These are phyloP conservation scores for Catharus minimus DNA, from an alignment of 2,113 vertebrate genomes.

Conservation along the genomic window DNA sequence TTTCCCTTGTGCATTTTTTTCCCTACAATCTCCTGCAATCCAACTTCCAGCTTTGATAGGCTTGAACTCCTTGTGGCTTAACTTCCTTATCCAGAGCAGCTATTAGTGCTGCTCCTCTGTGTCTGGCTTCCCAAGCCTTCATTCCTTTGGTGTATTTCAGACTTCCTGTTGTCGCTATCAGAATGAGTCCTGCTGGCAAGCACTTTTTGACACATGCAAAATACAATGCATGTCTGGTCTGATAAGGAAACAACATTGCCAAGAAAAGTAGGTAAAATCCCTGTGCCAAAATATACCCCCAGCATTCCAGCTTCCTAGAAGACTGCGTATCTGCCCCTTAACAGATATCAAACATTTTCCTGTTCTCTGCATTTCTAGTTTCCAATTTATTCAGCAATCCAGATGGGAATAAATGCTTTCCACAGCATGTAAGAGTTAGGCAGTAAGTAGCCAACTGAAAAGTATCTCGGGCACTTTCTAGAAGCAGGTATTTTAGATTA, in stretches of 20 bases:
- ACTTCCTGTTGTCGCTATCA: constrained; percentile 35
- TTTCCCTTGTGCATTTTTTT: rapidly evolving
- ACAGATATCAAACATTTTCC: constrained; percentile 35
- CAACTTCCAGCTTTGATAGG: background rate
- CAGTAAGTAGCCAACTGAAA: constrained; percentile 42
- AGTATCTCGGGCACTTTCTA: constrained; percentile 32
- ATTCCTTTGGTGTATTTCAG: constrained; percentile 31
- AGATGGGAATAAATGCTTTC: constrained; percentile 50
- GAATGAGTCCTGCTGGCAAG: background rate
- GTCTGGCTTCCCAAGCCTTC: background rate
- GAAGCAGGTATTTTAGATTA: constrained; percentile 52
- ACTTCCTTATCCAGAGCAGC: background rate
- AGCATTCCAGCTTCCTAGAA: constrained; percentile 14
- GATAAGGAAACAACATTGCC: background rate
- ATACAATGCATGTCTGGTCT: constrained; percentile 1
- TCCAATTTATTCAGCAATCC: constrained; percentile 43
- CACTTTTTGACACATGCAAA: constrained; percentile 24
- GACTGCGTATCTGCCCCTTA: background rate
- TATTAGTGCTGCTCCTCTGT: background rate
- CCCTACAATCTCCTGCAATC: background rate
- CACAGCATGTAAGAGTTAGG: background rate
- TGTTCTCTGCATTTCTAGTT: constrained; percentile 45
- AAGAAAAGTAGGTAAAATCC: constrained; percentile 18
- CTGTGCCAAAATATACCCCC: constrained; percentile 44
- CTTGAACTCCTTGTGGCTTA: constrained; percentile 3